Evolutionary conservation across 2,113 vertebrate genomes (phyloP).

Genomic region (Hemiprocne comata): DNA sequence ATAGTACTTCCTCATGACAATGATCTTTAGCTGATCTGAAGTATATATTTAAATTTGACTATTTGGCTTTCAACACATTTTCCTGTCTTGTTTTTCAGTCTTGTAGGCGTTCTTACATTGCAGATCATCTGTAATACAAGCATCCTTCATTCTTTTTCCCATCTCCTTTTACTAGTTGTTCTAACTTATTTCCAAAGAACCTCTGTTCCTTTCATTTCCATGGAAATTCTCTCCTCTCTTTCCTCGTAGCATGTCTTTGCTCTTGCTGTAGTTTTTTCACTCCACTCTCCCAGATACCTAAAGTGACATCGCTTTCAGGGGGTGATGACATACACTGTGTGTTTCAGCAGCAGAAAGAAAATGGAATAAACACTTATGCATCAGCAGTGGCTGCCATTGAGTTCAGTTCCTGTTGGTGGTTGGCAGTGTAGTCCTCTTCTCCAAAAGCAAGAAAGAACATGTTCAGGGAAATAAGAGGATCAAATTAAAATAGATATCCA

Average conservation of each 20-base stretch:
- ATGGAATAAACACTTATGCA: not conserved
- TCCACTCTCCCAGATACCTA: not conserved
- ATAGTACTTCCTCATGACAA: not conserved
- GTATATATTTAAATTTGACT: not conserved
- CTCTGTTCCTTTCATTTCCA: not conserved
- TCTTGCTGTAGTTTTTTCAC: not conserved
- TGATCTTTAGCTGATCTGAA: not conserved
- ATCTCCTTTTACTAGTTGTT: not conserved
- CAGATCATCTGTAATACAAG: not conserved
- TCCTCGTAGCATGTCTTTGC: not conserved
- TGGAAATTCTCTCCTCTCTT: not conserved
- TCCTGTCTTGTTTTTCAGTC: not conserved
- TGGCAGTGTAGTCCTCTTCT: not conserved
- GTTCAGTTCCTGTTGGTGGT: not conserved
- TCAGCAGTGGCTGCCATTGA: not conserved
- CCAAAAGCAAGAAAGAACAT: not conserved
- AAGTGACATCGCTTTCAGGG: not conserved
- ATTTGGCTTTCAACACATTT: not conserved
- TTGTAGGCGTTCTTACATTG: not conserved
- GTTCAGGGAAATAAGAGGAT: not conserved
- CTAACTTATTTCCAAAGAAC: not conserved
- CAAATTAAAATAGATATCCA: not conserved
- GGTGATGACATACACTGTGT: not conserved
- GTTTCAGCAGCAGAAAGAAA: not conserved
- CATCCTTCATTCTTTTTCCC: not conserved